Evolutionary conservation across 2,113 vertebrate genomes (phyloP), one percentile per base, ranked within the genome.

Genomic region (Drymodes brunneopygia): DNA sequence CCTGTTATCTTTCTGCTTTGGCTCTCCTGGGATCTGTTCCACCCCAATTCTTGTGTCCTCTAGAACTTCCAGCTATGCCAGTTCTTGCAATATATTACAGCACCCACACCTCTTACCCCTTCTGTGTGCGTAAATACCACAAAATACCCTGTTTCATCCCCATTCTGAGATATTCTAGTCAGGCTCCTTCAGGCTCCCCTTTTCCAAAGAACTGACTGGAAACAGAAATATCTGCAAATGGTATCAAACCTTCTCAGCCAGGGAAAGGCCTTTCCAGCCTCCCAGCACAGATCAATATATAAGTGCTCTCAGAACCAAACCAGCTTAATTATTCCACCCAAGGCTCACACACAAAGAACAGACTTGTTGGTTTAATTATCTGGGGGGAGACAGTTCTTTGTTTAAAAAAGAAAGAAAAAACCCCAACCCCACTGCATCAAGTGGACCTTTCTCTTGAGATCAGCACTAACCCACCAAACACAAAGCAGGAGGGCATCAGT

Each of bases 251-350:
- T 50, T 47, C 78, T 38, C 73, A 78, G 51, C n/a, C 70, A 74
- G 31, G 24, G 45, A 81, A 81, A 4, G 8, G 42, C 31, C 48
- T 70, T 66, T 65, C 28, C 60, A 35, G 11, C 36, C 42, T 78
- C 36, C 40, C 47, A 81, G 65, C 47, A 48, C n/a, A 57, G 73
- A 62, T 78, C 73, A 53, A 66, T 44, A 65, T 3, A 2, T 6
- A 73, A 92, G 78, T 56, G 42, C 56, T 75, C 82, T 71, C 66
- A 90, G 42, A 88, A 75, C 13, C 27, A 78, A 84, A 79, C 12
- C 45, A 25, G 1, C 3, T 57, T 67, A 66, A 71, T 83, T 83
- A 67, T 82, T 82, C 57, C 40, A 67, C 31, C 38, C 25, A 29
- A 69, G 57, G 20, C 48, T 74, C 19, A 21, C 44, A 51, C 18